Evolutionary conservation across 30 jellyfish, hydroid and myxozoan genomes (phyloP).

Genomic region (Turritopsis rubra): DNA sequence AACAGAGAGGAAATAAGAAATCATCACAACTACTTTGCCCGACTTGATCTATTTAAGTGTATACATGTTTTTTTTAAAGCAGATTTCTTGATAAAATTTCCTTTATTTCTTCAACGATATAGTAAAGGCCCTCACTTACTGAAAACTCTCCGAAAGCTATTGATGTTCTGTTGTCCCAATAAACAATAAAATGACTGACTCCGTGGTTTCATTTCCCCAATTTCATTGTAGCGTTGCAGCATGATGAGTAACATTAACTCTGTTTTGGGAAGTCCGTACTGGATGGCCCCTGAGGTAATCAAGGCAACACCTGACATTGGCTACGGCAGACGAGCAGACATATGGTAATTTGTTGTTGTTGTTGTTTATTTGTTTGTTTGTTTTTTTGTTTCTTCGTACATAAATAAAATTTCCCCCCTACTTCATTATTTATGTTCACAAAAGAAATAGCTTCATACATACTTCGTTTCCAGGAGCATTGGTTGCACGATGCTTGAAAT

Average conservation of each 20-base stretch:
- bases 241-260: constrained; percentile 38
- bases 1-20: no score
- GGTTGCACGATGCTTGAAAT: constrained; percentile 87
- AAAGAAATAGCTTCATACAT: no score
- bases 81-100: no score
- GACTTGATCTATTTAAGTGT: no score
- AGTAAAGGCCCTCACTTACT: no score
- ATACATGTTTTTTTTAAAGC: no score
- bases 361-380: not conserved
- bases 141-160: no score
- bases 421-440: constrained; percentile 13
- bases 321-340: constrained; percentile 91
- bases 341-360: constrained; percentile 39
- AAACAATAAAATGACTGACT: no score
- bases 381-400: not conserved
- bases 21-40: no score
- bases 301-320: constrained; percentile 86
- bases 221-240: constrained; percentile 64
- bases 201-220: not conserved
- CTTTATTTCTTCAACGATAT: no score
- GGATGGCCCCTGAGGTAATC: constrained; percentile 99
- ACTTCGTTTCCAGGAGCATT: constrained; percentile 60
- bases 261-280: constrained; percentile 83
- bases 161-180: no score
- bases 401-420: not conserved